A percentile compares a stretch with the other conserved stretches of the same genome.
Evolutionary conservation across 1,140 invertebrate genomes (phyloP).

Genomic region (Philotrypesis tridentata): DNA sequence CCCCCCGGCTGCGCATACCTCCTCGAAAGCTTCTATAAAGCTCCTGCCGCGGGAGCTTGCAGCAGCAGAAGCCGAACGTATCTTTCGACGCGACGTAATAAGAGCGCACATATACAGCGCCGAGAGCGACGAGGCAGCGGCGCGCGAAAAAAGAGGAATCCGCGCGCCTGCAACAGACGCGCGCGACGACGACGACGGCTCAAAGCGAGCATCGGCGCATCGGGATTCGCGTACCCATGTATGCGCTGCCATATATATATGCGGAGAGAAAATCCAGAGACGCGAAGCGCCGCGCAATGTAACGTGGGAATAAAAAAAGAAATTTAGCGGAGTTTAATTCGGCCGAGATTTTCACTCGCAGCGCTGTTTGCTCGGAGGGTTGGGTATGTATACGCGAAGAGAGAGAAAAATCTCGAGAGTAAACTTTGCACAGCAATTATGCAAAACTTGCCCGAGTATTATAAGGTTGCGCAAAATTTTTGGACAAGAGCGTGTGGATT

Average conservation of each 20-base stretch:
- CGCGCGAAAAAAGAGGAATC: neutral
- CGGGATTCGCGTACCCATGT: no score
- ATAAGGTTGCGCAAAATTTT: no score
- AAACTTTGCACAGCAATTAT: no score
- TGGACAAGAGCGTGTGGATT: no score
- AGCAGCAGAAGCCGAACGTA: no score
- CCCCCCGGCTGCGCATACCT: neutral
- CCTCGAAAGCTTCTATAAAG: neutral
- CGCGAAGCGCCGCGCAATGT: neutral
- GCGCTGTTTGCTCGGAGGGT: no score
- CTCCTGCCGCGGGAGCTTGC: neutral
- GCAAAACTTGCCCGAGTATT: no score
- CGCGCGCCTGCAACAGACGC: constrained; percentile 19
- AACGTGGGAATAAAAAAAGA: constrained; percentile 44
- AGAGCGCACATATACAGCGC: neutral
- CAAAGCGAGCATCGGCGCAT: constrained; percentile 32
- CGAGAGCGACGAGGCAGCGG: neutral
- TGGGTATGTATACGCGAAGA: no score
- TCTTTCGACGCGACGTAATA: neutral
- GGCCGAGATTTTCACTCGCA: no score
- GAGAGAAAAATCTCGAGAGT: no score
- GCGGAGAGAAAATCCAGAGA: neutral
- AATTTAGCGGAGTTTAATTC: constrained; percentile 25
- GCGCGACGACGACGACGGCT: no score
- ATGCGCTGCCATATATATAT: neutral